Base-by-base conservation (phyloP, 2,888 invertebrate species). In the Nesidiocoris tenuis region DNA sequence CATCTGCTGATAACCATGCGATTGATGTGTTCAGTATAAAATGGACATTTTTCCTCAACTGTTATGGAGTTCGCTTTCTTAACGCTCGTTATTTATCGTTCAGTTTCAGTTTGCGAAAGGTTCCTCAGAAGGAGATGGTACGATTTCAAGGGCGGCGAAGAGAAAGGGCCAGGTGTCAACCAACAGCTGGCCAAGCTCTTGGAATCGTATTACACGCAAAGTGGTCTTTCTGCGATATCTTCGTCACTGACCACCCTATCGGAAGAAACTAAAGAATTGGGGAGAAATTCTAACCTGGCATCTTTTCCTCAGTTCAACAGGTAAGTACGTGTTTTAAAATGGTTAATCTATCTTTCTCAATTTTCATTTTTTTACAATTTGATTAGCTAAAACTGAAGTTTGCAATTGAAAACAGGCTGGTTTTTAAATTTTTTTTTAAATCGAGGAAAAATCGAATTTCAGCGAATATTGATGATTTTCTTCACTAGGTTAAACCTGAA, bases 71-170 rank as follows among this genome's bases (percentile, higher is more conserved):
- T 54, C 54, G 54, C 54, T 54, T 7, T 54, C 9, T 54, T 54
- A 7, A 54, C 7, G 54, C 12, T 54, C 54, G 54, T 54, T 12
- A 54, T 59, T 5, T 16, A 59, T 3, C 22, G 21, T 67, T 1
- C 23, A 67, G 67, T 56, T 21, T n/a, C 1, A 1, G 82, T 86
- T 17, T 85, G 87, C 77, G 85, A 86, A 76, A 84, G 84, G 64
- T 85, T 92, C 80, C 84, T 94, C 79, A 86, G 85, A 54, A 86
- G 87, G 74, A 87, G 88, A 78, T 94, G 94, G 94, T 88, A 88
- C 80, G 87, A 88, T 77, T 82, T 85, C 57, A 87, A 89, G 80
- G 90, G 91, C 1, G 81, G 84, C 77, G 82, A 85, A 72, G 90
- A 91, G 81, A 89, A 88, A 78, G 92, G 92, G 16, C 85, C 90